Evolutionary conservation across 2,797 vertebrate species (phyloP).

Genomic region (Dryobates pubescens): DNA sequence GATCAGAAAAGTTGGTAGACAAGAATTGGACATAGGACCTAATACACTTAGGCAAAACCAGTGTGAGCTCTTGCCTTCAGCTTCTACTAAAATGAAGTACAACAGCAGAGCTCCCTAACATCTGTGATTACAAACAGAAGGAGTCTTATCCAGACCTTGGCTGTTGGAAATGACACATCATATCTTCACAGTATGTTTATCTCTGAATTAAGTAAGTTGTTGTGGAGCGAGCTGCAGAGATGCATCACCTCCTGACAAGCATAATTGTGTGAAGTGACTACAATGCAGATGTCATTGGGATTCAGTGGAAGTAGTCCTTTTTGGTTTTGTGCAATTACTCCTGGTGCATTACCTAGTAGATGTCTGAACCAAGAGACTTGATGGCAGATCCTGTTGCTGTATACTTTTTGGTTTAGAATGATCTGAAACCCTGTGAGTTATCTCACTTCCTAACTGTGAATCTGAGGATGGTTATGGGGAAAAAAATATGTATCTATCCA

Average conservation of each 20-base stretch:
- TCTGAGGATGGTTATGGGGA: constrained; percentile 19
- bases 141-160: background rate
- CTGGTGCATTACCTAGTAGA: background rate
- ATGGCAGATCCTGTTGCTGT: background rate
- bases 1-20: background rate
- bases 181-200: background rate
- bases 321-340: background rate
- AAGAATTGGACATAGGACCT: background rate
- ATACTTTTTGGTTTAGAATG: constrained; percentile 20
- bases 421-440: background rate
- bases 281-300: constrained; percentile 65
- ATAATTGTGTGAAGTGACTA: constrained; percentile 40
- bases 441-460: constrained; percentile 38
- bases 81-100: background rate
- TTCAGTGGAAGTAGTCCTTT: constrained; percentile 58
- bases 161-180: background rate
- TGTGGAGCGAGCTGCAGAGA: background rate
- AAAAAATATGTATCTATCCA: background rate
- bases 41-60: background rate
- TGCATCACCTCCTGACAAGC: background rate
- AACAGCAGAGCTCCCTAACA: background rate
- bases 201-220: background rate
- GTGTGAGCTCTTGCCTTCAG: background rate
- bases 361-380: background rate
- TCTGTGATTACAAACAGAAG: background rate